phyloP scores from a whole-genome alignment of 2,888 invertebrate species.

The Biston stratarius region DNA sequence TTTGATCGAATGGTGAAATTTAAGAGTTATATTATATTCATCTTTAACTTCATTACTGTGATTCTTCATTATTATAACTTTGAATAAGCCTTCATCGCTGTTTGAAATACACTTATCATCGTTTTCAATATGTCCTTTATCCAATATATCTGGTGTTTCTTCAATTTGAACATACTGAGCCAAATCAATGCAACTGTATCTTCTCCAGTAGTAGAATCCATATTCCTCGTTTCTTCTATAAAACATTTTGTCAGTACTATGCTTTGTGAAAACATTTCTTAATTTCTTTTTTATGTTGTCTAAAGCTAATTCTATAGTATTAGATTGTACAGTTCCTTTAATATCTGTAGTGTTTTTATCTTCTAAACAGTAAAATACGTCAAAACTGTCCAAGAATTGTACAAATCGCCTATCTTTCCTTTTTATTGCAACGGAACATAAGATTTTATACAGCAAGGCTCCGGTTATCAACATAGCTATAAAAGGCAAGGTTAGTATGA shows the following conservation, averaged over 20 bases:
- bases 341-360: constrained; percentile 78
- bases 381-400: constrained; percentile 80
- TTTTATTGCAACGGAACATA: constrained; percentile 62
- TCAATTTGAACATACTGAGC: constrained; percentile 73
- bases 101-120: background rate
- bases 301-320: constrained; percentile 54
- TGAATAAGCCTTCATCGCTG: constrained; percentile 80
- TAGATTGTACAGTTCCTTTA: constrained; percentile 74
- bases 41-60: background rate
- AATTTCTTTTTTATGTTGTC: constrained; percentile 60
- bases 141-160: constrained; percentile 4
- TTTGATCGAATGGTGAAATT: constrained; percentile 85
- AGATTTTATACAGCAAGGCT: constrained; percentile 57
- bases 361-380: constrained; percentile 84
- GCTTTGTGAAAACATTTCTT: constrained; percentile 39
- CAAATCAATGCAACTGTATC: constrained; percentile 60
- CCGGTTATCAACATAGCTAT: constrained; percentile 45
- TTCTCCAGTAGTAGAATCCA: constrained; percentile 74
- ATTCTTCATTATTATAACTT: constrained; percentile 73
- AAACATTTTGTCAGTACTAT: constrained; percentile 69
- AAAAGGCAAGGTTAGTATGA: constrained; percentile 46
- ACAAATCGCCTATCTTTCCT: constrained; percentile 68
- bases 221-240: constrained; percentile 71
- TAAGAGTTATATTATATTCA: constrained; percentile 77
- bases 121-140: background rate